phyloP scores from a whole-genome alignment of 2,888 invertebrate genomes.

The Apoderus coryli region DNA sequence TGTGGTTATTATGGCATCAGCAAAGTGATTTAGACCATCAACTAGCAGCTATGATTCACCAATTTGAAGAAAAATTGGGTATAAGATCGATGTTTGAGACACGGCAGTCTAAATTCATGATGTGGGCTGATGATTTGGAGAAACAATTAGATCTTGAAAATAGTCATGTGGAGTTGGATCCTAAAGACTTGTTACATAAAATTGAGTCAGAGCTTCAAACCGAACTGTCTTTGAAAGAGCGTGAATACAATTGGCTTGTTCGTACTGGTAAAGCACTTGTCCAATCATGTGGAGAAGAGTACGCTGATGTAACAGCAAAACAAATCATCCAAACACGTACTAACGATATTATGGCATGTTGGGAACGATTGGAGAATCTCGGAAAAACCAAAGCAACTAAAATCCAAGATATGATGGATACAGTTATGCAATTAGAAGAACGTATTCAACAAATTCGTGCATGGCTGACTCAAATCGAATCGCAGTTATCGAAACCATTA shows the following conservation, averaged over 20 bases:
- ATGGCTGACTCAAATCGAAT: conserved; percentile 59
- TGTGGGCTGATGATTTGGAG: conserved; percentile 59
- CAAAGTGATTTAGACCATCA: conserved; percentile 70
- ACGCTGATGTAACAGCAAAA: conserved; percentile 44
- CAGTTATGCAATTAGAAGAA: conserved; percentile 54
- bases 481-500: conserved; percentile 51
- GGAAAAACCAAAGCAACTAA: conserved; percentile 55
- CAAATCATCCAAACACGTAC: conserved; percentile 39
- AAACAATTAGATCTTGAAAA: conserved; percentile 43
- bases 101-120: conserved; percentile 46
- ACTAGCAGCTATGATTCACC: conserved; percentile 53
- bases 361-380: conserved; percentile 58
- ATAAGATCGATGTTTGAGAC: conserved; percentile 56
- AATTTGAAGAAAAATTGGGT: conserved; percentile 59
- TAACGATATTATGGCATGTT: conserved; percentile 49
- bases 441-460: conserved; percentile 55
- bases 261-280: conserved; percentile 51
- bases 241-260: conserved; percentile 64
- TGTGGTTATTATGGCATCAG: conserved; percentile 66
- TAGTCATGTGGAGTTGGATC: conserved; percentile 36
- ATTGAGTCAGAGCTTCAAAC: conserved; percentile 61
- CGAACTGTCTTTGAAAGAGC: conserved; percentile 60
- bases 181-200: conserved; percentile 56
- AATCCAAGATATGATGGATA: conserved; percentile 55
- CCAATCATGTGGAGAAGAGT: conserved; percentile 47